Percentiles rank a stretch among this genome's conserved stretches.
These are phyloP conservation scores for Menidia beryllina DNA, from an alignment of 2,113 vertebrate genomes.

Conservation along the genomic window DNA sequence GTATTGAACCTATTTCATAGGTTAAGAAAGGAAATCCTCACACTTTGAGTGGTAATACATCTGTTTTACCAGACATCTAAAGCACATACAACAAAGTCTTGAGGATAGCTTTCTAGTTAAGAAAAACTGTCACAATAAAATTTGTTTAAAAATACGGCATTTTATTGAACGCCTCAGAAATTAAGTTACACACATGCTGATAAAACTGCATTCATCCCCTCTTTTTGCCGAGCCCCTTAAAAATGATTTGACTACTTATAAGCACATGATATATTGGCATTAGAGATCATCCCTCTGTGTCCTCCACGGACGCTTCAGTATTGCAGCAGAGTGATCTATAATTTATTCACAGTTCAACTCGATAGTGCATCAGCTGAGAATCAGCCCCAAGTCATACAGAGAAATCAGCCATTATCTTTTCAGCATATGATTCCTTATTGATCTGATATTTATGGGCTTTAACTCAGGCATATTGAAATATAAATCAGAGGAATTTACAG, in stretches of 20 bases:
- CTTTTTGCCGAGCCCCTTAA: not conserved
- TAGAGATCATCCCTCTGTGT: conserved; percentile 8
- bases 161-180: conserved; percentile 57
- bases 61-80: not conserved
- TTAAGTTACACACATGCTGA: conserved; percentile 32
- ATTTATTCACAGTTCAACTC: conserved; percentile 72
- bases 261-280: conserved; percentile 13
- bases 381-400: conserved; percentile 27
- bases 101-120: not conserved
- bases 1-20: too few species aligned
- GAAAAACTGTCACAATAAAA: not conserved
- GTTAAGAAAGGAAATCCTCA: too few species aligned
- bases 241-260: conserved; percentile 2
- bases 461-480: conserved; percentile 17
- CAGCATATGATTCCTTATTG: conserved; percentile 10
- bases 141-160: conserved; percentile 34
- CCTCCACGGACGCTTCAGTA: conserved; percentile 38
- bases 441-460: not conserved
- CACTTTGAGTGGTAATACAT: too few species aligned
- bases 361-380: conserved; percentile 63
- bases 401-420: conserved; percentile 20
- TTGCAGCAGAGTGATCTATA: conserved; percentile 66
- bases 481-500: conserved; percentile 7
- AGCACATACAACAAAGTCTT: not conserved
- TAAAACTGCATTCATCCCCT: conserved; percentile 16